Conservation (phyloP, 2,888 invertebrate species). For the Athetis lepigone region DNA sequence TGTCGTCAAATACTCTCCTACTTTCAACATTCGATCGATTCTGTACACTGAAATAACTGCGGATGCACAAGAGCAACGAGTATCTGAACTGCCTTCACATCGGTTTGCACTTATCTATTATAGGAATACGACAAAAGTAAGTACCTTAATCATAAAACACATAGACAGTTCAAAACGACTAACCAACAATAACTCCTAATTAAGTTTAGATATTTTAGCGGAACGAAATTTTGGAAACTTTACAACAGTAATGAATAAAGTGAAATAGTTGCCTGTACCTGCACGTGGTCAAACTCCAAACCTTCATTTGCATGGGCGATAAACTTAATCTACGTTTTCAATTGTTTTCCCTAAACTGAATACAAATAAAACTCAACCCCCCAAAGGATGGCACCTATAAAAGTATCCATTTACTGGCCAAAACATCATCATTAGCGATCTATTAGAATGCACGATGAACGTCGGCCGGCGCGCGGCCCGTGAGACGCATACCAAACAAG, state of each 20-base stretch:
- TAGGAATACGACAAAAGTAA: not conserved
- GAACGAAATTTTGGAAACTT: not conserved
- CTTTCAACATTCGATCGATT: not conserved
- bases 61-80: no score
- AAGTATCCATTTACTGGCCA: slow-evolving; percentile 64
- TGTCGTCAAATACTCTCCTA: not conserved
- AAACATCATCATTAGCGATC: slow-evolving; percentile 75
- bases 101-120: no score
- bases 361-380: slow-evolving; percentile 20
- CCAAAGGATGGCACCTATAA: slow-evolving; percentile 25
- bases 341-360: slow-evolving; percentile 29
- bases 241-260: not conserved
- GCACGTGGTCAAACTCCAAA: slow-evolving; percentile 17
- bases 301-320: slow-evolving; percentile 17
- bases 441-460: slow-evolving; percentile 75
- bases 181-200: not conserved
- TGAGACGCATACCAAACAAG: slow-evolving; percentile 72
- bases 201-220: not conserved
- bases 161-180: not conserved
- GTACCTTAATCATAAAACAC: not conserved
- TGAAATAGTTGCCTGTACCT: not conserved
- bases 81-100: not conserved
- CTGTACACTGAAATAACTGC: slow-evolving; percentile 6
- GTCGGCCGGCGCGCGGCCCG: slow-evolving; percentile 50
- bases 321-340: slow-evolving; percentile 18